These are phyloP conservation scores for Pelochelys cantorii DNA, from an alignment of 2,797 vertebrate species.

Conservation along the genomic window DNA sequence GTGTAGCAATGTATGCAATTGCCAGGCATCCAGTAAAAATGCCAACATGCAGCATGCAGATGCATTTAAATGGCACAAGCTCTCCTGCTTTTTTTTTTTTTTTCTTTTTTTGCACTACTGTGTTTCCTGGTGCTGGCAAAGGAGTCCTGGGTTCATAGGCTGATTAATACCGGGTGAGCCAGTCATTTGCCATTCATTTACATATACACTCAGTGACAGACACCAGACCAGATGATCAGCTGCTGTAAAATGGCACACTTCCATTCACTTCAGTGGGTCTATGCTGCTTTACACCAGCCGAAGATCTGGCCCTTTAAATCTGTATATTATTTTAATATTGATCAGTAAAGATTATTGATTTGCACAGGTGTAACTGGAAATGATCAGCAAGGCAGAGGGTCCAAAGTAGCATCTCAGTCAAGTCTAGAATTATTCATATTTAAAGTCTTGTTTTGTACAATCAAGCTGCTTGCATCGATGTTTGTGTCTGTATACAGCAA, in stretches of 20 bases:
- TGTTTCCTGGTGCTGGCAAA: rapidly evolving
- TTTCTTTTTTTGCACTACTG: not conserved
- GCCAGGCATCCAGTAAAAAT: constrained; percentile 16
- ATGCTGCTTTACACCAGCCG: constrained; percentile 27
- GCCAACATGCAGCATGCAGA: constrained; percentile 14
- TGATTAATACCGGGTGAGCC: constrained; percentile 14
- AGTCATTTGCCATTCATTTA: not conserved
- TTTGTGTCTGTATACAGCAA: not conserved
- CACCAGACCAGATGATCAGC: not conserved
- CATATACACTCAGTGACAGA: constrained; percentile 20
- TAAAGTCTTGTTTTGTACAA: constrained; percentile 7
- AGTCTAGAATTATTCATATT: not conserved
- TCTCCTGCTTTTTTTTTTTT: not conserved
- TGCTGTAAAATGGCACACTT: not conserved
- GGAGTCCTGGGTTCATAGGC: not conserved
- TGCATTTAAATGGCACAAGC: not conserved
- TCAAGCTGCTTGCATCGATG: not conserved
- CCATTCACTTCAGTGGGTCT: not conserved
- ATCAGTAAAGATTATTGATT: not conserved
- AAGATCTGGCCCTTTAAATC: constrained; percentile 1
- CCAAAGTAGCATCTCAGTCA: not conserved
- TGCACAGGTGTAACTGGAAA: not conserved
- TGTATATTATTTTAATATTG: not conserved
- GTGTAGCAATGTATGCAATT: constrained; percentile 5
- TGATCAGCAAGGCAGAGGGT: not conserved